Conservation (phyloP, 2,797 vertebrate species). For the Pitangus sulphuratus region DNA sequence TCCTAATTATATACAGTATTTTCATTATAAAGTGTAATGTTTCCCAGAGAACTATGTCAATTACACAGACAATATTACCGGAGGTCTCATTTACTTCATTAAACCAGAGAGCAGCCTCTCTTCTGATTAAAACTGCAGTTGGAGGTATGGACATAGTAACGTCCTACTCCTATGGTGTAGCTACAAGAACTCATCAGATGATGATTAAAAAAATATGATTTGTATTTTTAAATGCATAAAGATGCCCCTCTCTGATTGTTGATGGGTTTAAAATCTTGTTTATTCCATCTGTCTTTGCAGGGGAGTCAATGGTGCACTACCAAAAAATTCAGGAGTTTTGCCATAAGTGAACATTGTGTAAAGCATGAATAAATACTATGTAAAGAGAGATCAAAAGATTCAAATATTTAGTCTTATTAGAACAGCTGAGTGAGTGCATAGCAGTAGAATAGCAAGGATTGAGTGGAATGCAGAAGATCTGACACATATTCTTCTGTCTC, state of each 20-base stretch:
- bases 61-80: conserved; percentile 76
- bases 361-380: neutral
- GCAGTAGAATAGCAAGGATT: neutral
- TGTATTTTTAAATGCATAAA: neutral
- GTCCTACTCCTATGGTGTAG: neutral
- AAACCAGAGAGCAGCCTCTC: conserved; percentile 56
- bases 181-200: neutral
- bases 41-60: conserved; percentile 82
- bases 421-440: neutral
- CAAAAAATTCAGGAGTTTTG: neutral
- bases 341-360: neutral
- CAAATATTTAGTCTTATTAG: neutral
- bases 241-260: neutral
- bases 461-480: neutral
- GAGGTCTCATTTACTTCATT: conserved; percentile 81
- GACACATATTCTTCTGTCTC: neutral
- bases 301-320: neutral
- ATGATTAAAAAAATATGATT: neutral
- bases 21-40: conserved; percentile 83
- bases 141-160: neutral
- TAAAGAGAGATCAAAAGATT: conserved; percentile 30
- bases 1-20: conserved; percentile 85
- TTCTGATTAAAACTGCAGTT: conserved; percentile 67
- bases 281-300: neutral
- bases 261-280: neutral